phyloP scores from a whole-genome alignment of 2,888 invertebrate species.

The Amphimallon solstitiale region DNA sequence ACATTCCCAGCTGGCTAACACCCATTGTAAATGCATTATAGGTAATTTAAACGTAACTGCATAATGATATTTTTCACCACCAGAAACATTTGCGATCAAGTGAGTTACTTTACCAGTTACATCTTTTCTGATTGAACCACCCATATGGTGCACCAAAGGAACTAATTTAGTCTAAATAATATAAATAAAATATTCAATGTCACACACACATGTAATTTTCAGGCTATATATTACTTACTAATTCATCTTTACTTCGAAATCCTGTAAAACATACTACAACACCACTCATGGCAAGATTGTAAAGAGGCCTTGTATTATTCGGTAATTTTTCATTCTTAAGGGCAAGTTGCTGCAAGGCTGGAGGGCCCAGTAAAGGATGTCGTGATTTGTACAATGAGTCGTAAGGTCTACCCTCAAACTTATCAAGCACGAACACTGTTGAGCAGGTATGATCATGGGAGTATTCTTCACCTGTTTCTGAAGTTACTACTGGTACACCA shows the following conservation, averaged over 20 bases:
- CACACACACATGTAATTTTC: slow-evolving; percentile 41
- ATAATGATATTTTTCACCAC: slow-evolving; percentile 94
- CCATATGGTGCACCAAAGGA: slow-evolving; percentile 94
- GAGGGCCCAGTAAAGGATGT: slow-evolving; percentile 83
- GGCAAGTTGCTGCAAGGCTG: slow-evolving; percentile 80
- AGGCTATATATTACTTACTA: slow-evolving; percentile 75
- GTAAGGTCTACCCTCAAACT: slow-evolving; percentile 79
- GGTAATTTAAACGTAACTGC: slow-evolving; percentile 91
- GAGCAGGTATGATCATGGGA: slow-evolving; percentile 69
- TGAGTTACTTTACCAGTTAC: slow-evolving; percentile 91
- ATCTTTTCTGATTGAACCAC: slow-evolving; percentile 93
- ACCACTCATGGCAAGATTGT: slow-evolving; percentile 88
- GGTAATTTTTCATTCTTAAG: slow-evolving; percentile 77
- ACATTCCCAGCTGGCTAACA: slow-evolving; percentile 86
- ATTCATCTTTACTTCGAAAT: slow-evolving; percentile 87
- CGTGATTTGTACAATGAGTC: slow-evolving; percentile 72
- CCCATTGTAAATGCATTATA: slow-evolving; percentile 89
- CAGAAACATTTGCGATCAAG: slow-evolving; percentile 88
- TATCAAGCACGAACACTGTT: slow-evolving; percentile 77
- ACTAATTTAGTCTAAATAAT: slow-evolving; percentile 86
- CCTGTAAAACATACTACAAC: slow-evolving; percentile 93
- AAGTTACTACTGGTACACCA: slow-evolving; percentile 71
- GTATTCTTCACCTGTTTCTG: slow-evolving; percentile 71
- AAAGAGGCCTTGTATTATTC: slow-evolving; percentile 82
- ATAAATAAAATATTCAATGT: slow-evolving; percentile 38